Evolutionary conservation across 92 coral and sea anemone genomes (phyloP).

Genomic region (Porites rus): DNA sequence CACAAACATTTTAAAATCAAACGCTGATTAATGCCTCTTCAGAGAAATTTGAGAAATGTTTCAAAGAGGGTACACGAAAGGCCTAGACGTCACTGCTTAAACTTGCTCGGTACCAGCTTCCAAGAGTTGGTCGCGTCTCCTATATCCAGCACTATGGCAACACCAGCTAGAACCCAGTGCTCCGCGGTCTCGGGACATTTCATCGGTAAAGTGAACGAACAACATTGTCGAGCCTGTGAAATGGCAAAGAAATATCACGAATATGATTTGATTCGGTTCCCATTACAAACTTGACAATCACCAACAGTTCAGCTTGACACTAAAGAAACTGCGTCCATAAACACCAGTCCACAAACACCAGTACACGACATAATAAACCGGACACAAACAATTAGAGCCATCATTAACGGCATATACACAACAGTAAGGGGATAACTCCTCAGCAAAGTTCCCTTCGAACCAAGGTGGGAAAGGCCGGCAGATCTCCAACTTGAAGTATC

Average conservation of each 20-base stretch:
- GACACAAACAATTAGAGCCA: too few relatives aligned
- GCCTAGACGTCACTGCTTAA: constrained; percentile 18
- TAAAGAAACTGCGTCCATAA: background rate
- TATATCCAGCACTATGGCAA: constrained; percentile 66
- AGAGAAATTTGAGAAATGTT: background rate
- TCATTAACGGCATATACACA: too few relatives aligned
- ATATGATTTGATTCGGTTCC: background rate
- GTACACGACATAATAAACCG: too few relatives aligned
- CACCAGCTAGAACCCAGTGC: constrained; percentile 80
- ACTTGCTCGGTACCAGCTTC: constrained; percentile 73
- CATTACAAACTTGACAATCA: background rate
- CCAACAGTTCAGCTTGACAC: background rate
- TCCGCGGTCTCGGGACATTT: constrained; percentile 77
- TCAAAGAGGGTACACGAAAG: background rate
- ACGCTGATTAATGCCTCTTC: background rate
- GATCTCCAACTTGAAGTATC: too few relatives aligned
- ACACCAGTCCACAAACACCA: too few relatives aligned
- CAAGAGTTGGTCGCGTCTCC: constrained; percentile 56
- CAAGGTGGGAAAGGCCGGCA: too few relatives aligned
- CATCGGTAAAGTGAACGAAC: constrained; percentile 81
- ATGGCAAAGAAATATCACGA: background rate
- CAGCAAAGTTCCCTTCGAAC: too few relatives aligned
- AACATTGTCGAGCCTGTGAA: constrained; percentile 83
- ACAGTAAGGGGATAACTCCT: too few relatives aligned
- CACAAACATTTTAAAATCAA: too few relatives aligned